Conservation (phyloP, 2,797 vertebrate genomes). For the Darevskia mixta region DNA sequence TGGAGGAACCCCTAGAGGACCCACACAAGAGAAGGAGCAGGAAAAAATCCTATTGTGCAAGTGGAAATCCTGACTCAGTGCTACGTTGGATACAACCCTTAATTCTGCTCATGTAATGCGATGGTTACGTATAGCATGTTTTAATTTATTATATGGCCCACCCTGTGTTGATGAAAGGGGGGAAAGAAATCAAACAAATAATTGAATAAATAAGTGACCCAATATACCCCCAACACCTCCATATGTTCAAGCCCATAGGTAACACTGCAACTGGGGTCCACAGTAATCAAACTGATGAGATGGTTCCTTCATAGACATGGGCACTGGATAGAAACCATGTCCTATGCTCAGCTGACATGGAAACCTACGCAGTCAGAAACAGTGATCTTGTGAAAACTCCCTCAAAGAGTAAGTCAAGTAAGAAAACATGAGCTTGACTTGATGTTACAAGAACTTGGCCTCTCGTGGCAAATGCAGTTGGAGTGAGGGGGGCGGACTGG, state of each 20-base stretch:
- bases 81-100: no score
- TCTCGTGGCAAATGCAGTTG: not conserved
- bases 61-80: no score
- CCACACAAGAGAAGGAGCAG: no score
- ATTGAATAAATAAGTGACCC: no score
- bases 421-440: not conserved
- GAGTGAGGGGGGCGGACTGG: constrained; percentile 3
- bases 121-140: no score
- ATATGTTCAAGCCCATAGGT: not conserved
- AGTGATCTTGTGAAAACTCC: not conserved
- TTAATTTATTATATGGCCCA: not conserved
- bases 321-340: not conserved
- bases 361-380: not conserved
- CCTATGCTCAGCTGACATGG: not conserved
- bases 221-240: not conserved
- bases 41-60: no score
- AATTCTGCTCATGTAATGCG: no score
- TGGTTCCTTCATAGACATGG: not conserved
- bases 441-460: not conserved
- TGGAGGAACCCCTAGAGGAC: no score
- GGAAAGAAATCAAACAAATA: no score
- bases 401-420: not conserved
- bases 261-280: not conserved
- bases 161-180: no score
- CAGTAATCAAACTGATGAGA: not conserved